Conservation (phyloP, 2,113 vertebrate genomes). For the Rhipidura dahli region DNA sequence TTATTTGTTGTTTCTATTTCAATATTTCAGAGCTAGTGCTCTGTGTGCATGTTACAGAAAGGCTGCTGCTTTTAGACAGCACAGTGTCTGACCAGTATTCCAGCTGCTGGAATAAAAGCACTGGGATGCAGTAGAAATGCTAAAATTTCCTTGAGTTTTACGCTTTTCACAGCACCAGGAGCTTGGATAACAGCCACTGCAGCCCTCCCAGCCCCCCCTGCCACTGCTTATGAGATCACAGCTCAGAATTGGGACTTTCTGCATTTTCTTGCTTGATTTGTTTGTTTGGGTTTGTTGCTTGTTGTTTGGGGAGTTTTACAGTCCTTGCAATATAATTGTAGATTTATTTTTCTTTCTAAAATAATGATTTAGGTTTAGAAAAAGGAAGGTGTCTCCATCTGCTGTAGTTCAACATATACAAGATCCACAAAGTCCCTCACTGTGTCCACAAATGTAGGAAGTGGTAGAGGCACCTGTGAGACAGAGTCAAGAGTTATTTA, state of each 20-base stretch:
- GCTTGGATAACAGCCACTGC: background rate
- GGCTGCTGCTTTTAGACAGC: too few species aligned
- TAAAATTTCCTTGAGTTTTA: too few species aligned
- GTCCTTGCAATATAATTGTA: background rate
- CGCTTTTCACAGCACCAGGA: background rate
- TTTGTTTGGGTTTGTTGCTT: rapidly evolving
- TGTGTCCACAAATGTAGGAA: background rate
- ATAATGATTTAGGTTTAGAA: background rate
- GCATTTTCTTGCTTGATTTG: background rate
- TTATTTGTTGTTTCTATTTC: too few species aligned
- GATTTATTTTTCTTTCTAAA: background rate
- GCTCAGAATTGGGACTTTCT: background rate
- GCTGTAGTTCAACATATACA: background rate
- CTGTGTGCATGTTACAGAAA: too few species aligned
- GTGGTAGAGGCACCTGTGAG: background rate
- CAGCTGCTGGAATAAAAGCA: too few species aligned
- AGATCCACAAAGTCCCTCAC: background rate
- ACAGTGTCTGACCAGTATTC: too few species aligned
- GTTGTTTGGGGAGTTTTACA: background rate
- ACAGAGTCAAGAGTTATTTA: background rate
- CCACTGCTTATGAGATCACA: background rate
- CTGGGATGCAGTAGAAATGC: too few species aligned
- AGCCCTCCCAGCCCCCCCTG: background rate
- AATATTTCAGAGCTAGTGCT: too few species aligned
- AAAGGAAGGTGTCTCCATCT: background rate